Evolutionary conservation across 1,140 invertebrate genomes (phyloP).

Genomic region (Galendromus occidentalis): DNA sequence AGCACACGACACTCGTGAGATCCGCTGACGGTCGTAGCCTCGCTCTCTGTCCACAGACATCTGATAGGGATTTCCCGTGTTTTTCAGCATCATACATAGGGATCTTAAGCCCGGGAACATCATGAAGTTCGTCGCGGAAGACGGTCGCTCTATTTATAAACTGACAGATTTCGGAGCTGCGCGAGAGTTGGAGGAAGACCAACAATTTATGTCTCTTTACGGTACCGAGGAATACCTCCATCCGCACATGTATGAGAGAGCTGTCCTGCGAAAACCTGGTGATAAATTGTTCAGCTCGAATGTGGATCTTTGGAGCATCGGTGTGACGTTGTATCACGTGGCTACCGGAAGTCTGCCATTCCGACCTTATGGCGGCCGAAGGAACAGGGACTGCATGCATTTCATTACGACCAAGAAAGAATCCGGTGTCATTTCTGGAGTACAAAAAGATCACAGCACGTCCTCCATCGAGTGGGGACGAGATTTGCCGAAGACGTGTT

Average conservation of each 20-base stretch:
- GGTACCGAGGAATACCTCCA: conserved; percentile 94
- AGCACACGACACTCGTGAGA: too few relatives aligned
- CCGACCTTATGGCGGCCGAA: conserved; percentile 69
- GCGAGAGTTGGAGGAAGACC: conserved; percentile 77
- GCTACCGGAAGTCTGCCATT: conserved; percentile 89
- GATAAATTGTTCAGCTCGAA: conserved; percentile 80
- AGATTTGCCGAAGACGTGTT: conserved; percentile 64
- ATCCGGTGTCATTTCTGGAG: conserved; percentile 79
- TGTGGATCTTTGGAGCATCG: conserved; percentile 89
- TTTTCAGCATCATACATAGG: conserved; percentile 57
- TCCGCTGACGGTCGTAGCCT: too few relatives aligned
- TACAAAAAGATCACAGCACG: conserved; percentile 69
- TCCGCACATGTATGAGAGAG: conserved; percentile 89
- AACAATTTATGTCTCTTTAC: conserved; percentile 86
- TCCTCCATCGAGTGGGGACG: conserved; percentile 64
- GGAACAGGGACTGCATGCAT: conserved; percentile 83
- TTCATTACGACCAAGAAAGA: conserved; percentile 48
- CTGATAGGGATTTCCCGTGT: conserved; percentile 5
- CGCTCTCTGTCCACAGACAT: neutral
- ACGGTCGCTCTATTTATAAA: conserved; percentile 78
- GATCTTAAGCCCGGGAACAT: conserved; percentile 95
- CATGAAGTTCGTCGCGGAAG: conserved; percentile 84
- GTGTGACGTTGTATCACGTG: conserved; percentile 87
- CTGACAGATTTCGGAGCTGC: conserved; percentile 93
- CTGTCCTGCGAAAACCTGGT: conserved; percentile 62